Percentiles rank a stretch among this genome's conserved stretches.
Conservation (phyloP, 1,140 invertebrate genomes). For the Neotoxoptera formosana region DNA sequence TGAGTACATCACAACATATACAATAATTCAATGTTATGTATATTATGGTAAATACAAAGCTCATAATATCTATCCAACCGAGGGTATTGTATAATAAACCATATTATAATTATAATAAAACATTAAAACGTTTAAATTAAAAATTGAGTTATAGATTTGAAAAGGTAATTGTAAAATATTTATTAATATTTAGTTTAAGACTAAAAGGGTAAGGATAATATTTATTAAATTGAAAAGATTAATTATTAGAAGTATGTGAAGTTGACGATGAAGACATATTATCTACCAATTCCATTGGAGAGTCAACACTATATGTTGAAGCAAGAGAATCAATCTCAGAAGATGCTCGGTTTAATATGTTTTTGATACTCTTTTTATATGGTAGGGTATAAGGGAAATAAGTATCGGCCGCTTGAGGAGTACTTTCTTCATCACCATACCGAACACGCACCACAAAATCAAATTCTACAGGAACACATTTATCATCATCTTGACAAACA, state of each 20-base stretch:
- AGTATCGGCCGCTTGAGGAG: conserved; percentile 42
- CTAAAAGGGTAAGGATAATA: background rate
- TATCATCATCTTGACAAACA: conserved; percentile 5
- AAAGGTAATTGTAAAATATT: background rate
- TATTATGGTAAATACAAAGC: background rate
- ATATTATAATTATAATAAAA: background rate
- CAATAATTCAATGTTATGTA: background rate
- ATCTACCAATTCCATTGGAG: background rate
- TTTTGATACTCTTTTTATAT: background rate
- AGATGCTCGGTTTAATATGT: background rate
- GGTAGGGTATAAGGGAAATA: conserved; percentile 23
- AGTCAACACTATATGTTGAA: background rate
- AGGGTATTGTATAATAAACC: background rate
- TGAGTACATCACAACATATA: background rate
- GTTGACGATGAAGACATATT: background rate
- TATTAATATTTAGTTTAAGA: background rate
- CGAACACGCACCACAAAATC: conserved; percentile 44
- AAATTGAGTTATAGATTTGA: background rate
- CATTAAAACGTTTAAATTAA: background rate
- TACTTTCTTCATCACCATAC: background rate
- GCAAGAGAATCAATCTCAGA: background rate
- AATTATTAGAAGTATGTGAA: background rate
- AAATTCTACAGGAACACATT: conserved; percentile 37
- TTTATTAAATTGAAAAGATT: background rate
- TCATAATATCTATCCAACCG: background rate